A percentile compares a stretch with the other conserved stretches of the same genome.
Evolutionary conservation across 2,888 invertebrate genomes (phyloP).

Genomic region (Lithophane leautieri): DNA sequence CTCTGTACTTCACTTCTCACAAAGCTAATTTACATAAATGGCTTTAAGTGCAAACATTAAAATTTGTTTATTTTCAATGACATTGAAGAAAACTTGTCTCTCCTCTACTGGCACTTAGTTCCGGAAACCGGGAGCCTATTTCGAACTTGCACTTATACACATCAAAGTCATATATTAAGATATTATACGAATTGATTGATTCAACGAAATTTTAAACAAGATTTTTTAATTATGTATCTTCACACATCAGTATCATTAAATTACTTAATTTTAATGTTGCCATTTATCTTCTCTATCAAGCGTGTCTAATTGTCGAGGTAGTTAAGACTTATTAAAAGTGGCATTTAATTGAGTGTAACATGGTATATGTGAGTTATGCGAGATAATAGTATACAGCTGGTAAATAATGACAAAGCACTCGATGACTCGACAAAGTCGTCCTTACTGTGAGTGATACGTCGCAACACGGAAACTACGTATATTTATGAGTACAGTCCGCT

Average conservation of each 20-base stretch:
- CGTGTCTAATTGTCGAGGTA: slow-evolving; percentile 3
- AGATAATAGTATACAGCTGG: not conserved
- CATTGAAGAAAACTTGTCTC: not conserved
- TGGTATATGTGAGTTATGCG: not conserved
- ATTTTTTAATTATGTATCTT: not conserved
- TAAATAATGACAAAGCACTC: slow-evolving; percentile 17
- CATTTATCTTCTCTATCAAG: slow-evolving; percentile 1
- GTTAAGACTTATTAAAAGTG: not conserved
- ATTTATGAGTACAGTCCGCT: slow-evolving; percentile 25
- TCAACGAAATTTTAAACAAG: not conserved
- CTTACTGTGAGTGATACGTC: not conserved
- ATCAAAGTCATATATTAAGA: not conserved
- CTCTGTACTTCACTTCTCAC: not conserved
- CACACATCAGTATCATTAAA: too few species aligned
- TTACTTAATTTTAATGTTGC: not conserved
- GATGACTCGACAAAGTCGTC: slow-evolving; percentile 13
- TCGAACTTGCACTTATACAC: not conserved
- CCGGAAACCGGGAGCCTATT: not conserved
- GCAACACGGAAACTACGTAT: slow-evolving; percentile 11
- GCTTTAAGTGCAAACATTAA: not conserved
- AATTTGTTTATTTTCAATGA: not conserved
- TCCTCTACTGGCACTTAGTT: not conserved
- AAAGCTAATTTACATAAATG: not conserved
- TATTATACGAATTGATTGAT: not conserved
- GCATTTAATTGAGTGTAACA: slow-evolving; percentile 1